Evolutionary conservation across 2,888 invertebrate genomes (phyloP).

Genomic region (Norana najaformis): DNA sequence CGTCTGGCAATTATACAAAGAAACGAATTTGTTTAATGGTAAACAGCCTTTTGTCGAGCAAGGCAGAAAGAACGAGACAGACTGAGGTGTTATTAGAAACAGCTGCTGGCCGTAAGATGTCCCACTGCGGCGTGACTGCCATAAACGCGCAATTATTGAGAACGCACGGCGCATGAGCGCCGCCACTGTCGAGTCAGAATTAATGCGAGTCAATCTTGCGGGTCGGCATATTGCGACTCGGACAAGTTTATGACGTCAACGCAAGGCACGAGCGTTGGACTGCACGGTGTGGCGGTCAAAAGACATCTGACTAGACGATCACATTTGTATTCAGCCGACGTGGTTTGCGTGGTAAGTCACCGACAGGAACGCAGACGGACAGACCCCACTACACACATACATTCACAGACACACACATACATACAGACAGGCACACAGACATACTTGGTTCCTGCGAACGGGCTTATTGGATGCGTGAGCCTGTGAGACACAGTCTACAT

Average conservation of each 20-base stretch:
- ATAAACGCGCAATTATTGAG: neutral
- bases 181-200: neutral
- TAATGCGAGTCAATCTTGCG: slow-evolving; percentile 1
- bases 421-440: too few relatives aligned
- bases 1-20: slow-evolving; percentile 1
- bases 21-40: neutral
- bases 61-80: neutral
- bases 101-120: neutral
- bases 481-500: neutral
- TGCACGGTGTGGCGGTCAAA: neutral
- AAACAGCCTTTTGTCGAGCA: neutral
- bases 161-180: neutral
- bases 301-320: neutral
- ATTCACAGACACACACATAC: neutral
- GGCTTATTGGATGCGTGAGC: neutral
- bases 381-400: neutral
- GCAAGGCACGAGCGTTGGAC: neutral
- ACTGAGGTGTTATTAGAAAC: slow-evolving; percentile 13
- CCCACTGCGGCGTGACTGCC: neutral
- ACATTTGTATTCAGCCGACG: neutral
- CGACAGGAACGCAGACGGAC: neutral
- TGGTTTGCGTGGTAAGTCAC: neutral
- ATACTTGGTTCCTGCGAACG: neutral
- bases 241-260: slow-evolving; percentile 7
- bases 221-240: neutral